Evolutionary conservation across 2,113 vertebrate genomes (phyloP).

Genomic region (Thunnus maccoyii): DNA sequence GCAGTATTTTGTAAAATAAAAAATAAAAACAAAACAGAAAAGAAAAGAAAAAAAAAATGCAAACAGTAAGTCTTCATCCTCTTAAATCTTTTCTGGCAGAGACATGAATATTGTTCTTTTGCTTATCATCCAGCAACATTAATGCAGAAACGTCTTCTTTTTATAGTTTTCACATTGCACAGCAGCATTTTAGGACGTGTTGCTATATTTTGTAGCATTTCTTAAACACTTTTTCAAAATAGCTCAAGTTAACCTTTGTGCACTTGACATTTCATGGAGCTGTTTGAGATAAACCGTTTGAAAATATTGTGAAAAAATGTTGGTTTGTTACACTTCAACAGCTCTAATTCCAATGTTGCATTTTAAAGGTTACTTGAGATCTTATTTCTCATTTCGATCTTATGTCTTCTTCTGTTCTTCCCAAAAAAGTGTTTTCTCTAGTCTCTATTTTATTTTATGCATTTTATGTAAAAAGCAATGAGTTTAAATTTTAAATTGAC

Average conservation of each 20-base stretch:
- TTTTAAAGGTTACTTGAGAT: constrained; percentile 8
- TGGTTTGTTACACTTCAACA: background rate
- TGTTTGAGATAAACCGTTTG: background rate
- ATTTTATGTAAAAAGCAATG: constrained; percentile 51
- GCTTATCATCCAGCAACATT: constrained; percentile 47
- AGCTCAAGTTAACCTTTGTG: constrained; percentile 40
- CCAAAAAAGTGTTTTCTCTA: background rate
- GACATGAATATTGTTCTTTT: constrained; percentile 13
- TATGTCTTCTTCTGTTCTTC: background rate
- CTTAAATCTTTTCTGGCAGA: constrained; percentile 14
- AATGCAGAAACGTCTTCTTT: constrained; percentile 30
- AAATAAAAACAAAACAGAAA: constrained; percentile 5
- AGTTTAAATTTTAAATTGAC: constrained; percentile 32
- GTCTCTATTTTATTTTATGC: constrained; percentile 33
- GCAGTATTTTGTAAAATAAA: constrained; percentile 9
- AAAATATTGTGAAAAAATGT: constrained; percentile 19
- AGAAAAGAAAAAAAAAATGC: background rate
- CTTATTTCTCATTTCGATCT: constrained; percentile 19
- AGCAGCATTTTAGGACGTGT: constrained; percentile 33
- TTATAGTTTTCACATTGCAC: constrained; percentile 29
- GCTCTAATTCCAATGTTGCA: background rate
- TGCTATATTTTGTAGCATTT: constrained; percentile 14
- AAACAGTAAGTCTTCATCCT: constrained; percentile 41
- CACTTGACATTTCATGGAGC: background rate
- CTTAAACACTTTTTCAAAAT: constrained; percentile 33